phyloP scores from a whole-genome alignment of 2,888 invertebrate genomes.

The Papilio protenor region DNA sequence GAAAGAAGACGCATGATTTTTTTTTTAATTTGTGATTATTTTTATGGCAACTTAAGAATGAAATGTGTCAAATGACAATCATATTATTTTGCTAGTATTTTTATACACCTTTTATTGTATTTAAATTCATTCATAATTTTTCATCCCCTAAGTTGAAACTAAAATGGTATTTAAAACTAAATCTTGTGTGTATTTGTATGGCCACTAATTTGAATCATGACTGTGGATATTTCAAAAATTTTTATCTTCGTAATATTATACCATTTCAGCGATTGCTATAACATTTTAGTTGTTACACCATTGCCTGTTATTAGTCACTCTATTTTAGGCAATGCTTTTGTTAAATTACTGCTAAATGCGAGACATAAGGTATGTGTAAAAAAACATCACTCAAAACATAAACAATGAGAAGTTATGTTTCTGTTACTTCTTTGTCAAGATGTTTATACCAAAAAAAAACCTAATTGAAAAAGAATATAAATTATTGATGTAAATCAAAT shows the following conservation, averaged over 20 bases:
- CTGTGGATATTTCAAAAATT: neutral
- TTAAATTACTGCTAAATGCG: neutral
- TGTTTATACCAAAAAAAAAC: neutral
- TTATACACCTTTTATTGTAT: neutral
- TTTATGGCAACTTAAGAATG: neutral
- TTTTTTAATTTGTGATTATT: neutral
- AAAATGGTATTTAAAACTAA: neutral
- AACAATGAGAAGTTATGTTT: too few species aligned
- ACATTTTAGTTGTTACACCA: neutral
- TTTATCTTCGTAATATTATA: neutral
- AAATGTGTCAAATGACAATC: neutral
- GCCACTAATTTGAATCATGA: neutral
- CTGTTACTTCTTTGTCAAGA: neutral
- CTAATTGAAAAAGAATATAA: neutral
- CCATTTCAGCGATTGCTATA: neutral
- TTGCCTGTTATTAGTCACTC: neutral
- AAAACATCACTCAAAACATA: neutral
- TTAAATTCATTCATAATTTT: neutral
- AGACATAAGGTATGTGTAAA: neutral
- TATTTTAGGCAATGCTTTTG: conserved; percentile 2
- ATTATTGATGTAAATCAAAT: too few species aligned
- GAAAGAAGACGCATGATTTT: neutral
- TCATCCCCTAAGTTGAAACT: neutral
- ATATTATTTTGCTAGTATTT: neutral
- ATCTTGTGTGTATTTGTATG: neutral